These are phyloP conservation scores for Merodon equestris DNA, from an alignment of 2,888 invertebrate genomes.

Conservation along the genomic window DNA sequence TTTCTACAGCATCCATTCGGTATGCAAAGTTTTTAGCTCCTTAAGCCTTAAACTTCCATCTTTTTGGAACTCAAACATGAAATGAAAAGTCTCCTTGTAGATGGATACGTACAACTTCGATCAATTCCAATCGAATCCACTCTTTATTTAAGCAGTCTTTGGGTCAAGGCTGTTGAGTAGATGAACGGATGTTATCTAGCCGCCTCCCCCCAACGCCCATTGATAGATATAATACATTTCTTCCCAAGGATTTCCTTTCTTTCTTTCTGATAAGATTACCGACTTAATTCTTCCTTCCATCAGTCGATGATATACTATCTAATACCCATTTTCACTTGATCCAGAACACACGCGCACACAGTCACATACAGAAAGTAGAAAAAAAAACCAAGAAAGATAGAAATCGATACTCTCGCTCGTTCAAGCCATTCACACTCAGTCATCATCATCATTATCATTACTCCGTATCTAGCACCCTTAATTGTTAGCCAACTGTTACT, in stretches of 20 bases:
- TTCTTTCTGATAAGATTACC: slow-evolving; percentile 57
- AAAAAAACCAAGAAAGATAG: neutral
- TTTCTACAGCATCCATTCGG: no score
- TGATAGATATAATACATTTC: slow-evolving; percentile 39
- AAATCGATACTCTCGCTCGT: slow-evolving; percentile 58
- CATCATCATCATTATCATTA: slow-evolving; percentile 55
- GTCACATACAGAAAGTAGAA: slow-evolving; percentile 8
- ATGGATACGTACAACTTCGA: no score
- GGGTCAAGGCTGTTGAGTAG: slow-evolving; percentile 55
- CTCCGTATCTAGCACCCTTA: slow-evolving; percentile 67
- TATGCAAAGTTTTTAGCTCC: no score
- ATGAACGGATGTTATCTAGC: slow-evolving; percentile 57
- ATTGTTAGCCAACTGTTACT: slow-evolving; percentile 66
- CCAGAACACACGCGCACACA: slow-evolving; percentile 20
- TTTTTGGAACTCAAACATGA: no score
- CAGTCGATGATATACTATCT: slow-evolving; percentile 35
- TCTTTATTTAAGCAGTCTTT: slow-evolving; percentile 51
- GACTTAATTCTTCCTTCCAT: slow-evolving; percentile 55
- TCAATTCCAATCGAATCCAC: slow-evolving; percentile 9
- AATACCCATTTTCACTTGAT: slow-evolving; percentile 55
- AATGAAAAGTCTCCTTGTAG: no score
- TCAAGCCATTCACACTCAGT: slow-evolving; percentile 56
- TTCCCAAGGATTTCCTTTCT: slow-evolving; percentile 37
- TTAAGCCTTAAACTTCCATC: no score
- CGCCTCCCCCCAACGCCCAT: slow-evolving; percentile 40